Evolutionary conservation across 2,888 invertebrate species (phyloP).

Genomic region (Aporophyla nigra): DNA sequence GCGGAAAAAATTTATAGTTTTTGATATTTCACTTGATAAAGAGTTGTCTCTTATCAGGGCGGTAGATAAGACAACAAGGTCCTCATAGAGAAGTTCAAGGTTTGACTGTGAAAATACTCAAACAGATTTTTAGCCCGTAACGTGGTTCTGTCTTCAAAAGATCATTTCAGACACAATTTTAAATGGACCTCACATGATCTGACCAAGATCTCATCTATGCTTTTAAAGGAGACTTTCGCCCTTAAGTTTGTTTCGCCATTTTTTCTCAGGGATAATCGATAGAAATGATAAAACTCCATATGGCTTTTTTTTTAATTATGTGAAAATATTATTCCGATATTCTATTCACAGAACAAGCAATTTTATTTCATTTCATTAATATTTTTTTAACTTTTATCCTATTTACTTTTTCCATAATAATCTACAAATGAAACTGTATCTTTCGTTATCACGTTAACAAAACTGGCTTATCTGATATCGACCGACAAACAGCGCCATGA

Average conservation of each 20-base stretch:
- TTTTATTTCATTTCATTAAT: not conserved
- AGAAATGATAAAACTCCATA: not conserved
- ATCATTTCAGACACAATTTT: not conserved
- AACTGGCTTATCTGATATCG: constrained; percentile 40
- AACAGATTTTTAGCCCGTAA: not conserved
- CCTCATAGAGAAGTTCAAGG: constrained; percentile 33
- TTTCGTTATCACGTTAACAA: constrained; percentile 27
- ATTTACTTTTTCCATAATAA: not conserved
- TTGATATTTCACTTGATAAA: constrained; percentile 29
- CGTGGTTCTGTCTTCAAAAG: not conserved
- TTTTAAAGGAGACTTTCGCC: not conserved
- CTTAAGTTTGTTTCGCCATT: not conserved
- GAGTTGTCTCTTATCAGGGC: constrained; percentile 23
- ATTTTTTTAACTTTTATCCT: too few species aligned
- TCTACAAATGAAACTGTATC: constrained; percentile 15
- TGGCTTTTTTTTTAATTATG: not conserved
- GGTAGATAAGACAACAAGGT: constrained; percentile 16
- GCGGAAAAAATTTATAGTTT: constrained; percentile 12
- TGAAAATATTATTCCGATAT: not conserved
- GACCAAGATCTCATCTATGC: not conserved
- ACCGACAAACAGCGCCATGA: constrained; percentile 40
- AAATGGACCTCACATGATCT: not conserved
- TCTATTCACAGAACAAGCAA: not conserved
- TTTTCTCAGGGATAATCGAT: not conserved
- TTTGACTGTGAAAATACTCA: constrained; percentile 6